Conservation (phyloP, 2,888 invertebrate species). For the Philopedon plagiatum region DNA sequence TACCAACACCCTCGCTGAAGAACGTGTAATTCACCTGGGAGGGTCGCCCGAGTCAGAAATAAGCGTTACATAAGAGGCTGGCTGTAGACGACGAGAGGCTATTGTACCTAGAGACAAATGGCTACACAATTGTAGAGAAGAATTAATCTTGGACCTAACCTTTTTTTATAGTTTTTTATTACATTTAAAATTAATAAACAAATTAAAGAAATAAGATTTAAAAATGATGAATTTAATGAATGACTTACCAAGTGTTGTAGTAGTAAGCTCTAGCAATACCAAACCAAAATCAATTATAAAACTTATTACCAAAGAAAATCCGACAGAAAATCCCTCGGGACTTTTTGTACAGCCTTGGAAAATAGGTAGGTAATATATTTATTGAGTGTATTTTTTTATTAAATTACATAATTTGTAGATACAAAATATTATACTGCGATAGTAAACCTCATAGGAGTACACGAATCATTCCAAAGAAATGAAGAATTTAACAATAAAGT, state of each 20-base stretch:
- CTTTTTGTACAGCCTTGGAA: constrained; percentile 69
- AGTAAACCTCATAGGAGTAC: constrained; percentile 73
- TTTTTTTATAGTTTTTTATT: no score
- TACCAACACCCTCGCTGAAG: no score
- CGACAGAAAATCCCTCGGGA: constrained; percentile 54
- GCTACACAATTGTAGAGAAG: no score
- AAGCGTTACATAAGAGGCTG: no score
- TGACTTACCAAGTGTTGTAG: constrained; percentile 62
- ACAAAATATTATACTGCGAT: constrained; percentile 82
- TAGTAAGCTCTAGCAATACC: constrained; percentile 66
- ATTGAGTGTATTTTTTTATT: background rate
- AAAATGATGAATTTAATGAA: no score
- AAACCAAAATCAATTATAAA: constrained; percentile 67
- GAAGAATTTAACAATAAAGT: constrained; percentile 70
- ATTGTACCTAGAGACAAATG: no score
- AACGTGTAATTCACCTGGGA: no score
- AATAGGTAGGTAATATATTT: constrained; percentile 62
- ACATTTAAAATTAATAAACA: no score
- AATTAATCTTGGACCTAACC: no score
- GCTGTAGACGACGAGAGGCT: no score
- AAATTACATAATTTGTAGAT: constrained; percentile 63
- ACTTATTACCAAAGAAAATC: constrained; percentile 63
- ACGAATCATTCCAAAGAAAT: constrained; percentile 68
- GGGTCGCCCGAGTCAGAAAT: no score
- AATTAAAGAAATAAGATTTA: no score